phyloP scores from a whole-genome alignment of 2,797 vertebrate species.

The Etheostoma perlongum region DNA sequence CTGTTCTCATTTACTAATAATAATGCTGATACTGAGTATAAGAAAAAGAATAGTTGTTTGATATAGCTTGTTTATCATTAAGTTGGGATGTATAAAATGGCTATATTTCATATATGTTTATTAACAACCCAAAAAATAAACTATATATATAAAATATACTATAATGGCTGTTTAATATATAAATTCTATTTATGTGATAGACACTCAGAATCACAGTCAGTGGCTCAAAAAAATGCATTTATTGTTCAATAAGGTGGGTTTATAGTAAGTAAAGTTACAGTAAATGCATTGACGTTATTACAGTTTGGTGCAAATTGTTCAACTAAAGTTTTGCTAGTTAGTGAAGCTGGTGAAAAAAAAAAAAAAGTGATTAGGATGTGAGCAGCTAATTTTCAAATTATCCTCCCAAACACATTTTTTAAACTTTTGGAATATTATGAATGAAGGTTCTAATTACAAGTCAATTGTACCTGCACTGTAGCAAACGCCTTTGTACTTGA shows the following conservation, averaged over 20 bases:
- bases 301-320: too few relatives aligned
- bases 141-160: too few relatives aligned
- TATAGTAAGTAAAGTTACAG: neutral
- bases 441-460: neutral
- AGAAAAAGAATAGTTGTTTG: neutral
- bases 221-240: too few relatives aligned
- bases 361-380: neutral
- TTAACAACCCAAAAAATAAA: neutral
- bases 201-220: too few relatives aligned
- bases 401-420: neutral
- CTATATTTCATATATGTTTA: neutral
- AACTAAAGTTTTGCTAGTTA: too few relatives aligned
- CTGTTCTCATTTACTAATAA: neutral
- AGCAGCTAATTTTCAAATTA: neutral
- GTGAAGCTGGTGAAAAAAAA: too few relatives aligned
- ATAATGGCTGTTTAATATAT: neutral
- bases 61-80: neutral
- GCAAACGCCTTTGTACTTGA: slow-evolving; percentile 97
- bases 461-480: slow-evolving; percentile 91
- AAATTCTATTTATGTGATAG: neutral
- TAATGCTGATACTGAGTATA: neutral
- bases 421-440: neutral
- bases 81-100: neutral
- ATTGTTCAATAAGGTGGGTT: neutral
- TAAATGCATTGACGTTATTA: neutral